Conservation (phyloP, 2,797 vertebrate species). For the Sebastes taczanowskii region DNA sequence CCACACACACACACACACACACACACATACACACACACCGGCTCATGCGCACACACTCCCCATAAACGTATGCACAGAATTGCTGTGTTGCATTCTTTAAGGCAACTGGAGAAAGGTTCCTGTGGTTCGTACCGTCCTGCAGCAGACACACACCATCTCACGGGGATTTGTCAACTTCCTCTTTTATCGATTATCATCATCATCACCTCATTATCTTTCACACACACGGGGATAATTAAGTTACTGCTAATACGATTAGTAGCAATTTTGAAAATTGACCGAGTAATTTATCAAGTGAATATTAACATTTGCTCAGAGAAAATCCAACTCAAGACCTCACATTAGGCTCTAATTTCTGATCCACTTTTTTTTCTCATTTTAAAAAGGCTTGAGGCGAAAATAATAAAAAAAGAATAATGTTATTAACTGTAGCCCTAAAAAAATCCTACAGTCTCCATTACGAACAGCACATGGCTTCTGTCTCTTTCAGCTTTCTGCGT, state of each 20-base stretch:
- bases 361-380: background rate
- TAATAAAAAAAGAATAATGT: background rate
- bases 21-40: background rate
- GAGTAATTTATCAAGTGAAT: background rate
- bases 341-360: background rate
- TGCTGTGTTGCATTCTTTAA: conserved; percentile 68
- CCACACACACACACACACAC: conserved; percentile 3
- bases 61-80: conserved; percentile 11
- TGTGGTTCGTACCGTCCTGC: conserved; percentile 55
- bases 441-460: background rate
- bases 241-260: background rate
- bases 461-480: background rate
- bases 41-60: conserved; percentile 15
- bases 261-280: background rate
- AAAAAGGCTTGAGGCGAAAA: background rate
- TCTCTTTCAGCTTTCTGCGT: conserved; percentile 3
- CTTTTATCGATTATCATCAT: background rate
- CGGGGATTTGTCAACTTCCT: background rate
- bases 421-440: background rate
- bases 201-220: background rate
- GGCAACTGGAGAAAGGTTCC: conserved; percentile 74
- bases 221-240: background rate
- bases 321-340: background rate
- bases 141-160: conserved; percentile 52
- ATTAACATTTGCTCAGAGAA: background rate